Conservation (phyloP, 2,797 vertebrate genomes). For the Rhynchotus rufescens region DNA sequence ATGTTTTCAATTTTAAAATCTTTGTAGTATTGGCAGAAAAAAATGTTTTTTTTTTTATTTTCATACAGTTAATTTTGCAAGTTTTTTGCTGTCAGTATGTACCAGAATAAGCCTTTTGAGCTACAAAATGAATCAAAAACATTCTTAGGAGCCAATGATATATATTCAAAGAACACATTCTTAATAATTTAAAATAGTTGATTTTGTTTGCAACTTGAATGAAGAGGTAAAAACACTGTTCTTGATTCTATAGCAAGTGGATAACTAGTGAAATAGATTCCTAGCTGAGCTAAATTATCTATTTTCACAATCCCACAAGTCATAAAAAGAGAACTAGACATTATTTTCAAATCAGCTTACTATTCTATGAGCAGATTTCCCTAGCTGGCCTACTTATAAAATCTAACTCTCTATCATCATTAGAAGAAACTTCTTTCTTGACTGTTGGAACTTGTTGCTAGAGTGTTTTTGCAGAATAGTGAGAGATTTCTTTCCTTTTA, state of each 20-base stretch:
- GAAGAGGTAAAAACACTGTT: background rate
- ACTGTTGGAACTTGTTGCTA: background rate
- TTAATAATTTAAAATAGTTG: background rate
- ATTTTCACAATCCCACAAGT: background rate
- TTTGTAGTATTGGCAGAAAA: background rate
- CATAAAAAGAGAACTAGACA: background rate
- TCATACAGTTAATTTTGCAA: background rate
- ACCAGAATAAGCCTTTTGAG: background rate
- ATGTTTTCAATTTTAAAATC: constrained; percentile 28
- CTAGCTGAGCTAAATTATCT: background rate
- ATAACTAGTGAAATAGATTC: background rate
- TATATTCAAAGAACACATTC: background rate
- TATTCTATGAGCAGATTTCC: background rate
- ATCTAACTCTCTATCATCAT: background rate
- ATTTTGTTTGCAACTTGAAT: background rate
- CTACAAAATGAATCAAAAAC: background rate
- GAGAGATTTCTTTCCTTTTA: background rate
- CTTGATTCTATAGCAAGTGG: background rate
- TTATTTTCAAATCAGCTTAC: background rate
- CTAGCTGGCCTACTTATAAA: background rate
- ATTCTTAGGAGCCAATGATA: background rate
- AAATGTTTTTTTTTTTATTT: background rate
- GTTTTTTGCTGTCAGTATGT: background rate
- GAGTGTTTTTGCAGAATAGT: background rate
- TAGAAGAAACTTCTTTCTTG: background rate